A percentile compares a stretch with the other conserved stretches of the same genome.
These are phyloP conservation scores for Actinemys pallida DNA, from an alignment of 2,113 vertebrate species.

Conservation along the genomic window DNA sequence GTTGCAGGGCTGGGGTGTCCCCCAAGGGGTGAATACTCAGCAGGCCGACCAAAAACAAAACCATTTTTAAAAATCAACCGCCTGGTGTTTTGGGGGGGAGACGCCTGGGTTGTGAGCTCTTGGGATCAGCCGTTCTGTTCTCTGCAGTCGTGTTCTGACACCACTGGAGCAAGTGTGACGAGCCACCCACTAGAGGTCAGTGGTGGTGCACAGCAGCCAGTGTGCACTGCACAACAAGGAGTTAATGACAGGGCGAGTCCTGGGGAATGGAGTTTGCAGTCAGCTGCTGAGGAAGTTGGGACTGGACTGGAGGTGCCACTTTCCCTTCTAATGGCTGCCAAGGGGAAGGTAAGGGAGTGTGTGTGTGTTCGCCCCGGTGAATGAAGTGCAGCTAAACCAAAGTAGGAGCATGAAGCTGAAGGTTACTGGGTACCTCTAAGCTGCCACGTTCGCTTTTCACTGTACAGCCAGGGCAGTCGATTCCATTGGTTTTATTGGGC, in stretches of 20 bases:
- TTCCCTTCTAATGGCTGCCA: not conserved
- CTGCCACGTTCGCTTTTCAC: not conserved
- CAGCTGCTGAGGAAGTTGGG: not conserved
- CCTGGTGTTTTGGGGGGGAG: too few relatives aligned
- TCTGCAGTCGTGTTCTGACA: too few relatives aligned
- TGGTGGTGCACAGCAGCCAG: not conserved
- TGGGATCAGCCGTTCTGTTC: too few relatives aligned
- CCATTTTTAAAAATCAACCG: too few relatives aligned
- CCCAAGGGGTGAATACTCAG: not conserved
- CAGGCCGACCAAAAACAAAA: too few relatives aligned
- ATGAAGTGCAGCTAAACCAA: not conserved
- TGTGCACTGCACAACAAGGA: too few relatives aligned
- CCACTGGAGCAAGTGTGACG: too few relatives aligned
- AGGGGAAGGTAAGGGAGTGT: not conserved
- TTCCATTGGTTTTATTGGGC: accelerated
- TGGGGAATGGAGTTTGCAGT: accelerated
- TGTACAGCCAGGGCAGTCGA: not conserved
- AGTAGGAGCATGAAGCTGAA: not conserved
- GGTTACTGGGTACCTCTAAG: accelerated
- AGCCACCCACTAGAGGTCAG: not conserved
- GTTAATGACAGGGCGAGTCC: accelerated
- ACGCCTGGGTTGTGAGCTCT: too few relatives aligned
- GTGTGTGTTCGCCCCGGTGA: accelerated
- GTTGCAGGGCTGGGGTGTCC: too few relatives aligned
- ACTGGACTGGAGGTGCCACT: not conserved